Percentiles rank a stretch among this genome's conserved stretches.
Conservation (phyloP, 2,797 vertebrate species). For the Enteromius mattozi region DNA sequence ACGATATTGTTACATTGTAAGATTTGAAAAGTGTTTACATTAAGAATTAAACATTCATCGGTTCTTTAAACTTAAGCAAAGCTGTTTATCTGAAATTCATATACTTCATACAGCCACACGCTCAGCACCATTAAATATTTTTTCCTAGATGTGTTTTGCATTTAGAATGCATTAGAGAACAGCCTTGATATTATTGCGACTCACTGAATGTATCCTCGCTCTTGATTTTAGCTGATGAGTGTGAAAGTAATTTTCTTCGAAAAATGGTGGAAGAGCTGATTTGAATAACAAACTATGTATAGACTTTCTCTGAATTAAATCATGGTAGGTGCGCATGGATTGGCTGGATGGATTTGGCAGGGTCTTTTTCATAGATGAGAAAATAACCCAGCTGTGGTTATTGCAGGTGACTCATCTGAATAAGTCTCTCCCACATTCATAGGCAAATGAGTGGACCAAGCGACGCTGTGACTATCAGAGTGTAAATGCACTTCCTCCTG, state of each 20-base stretch:
- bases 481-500: slow-evolving; percentile 37
- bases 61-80: not conserved
- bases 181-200: not conserved
- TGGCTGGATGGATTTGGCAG: slow-evolving; percentile 36
- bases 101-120: not conserved
- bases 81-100: not conserved
- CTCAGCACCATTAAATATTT: not conserved
- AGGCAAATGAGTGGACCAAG: slow-evolving; percentile 55
- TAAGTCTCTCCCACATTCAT: slow-evolving; percentile 53
- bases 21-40: not conserved
- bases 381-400: slow-evolving; percentile 53
- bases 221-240: slow-evolving; percentile 30
- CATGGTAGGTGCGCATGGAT: slow-evolving; percentile 7
- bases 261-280: slow-evolving; percentile 48
- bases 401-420: slow-evolving; percentile 55
- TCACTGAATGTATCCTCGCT: slow-evolving; percentile 2
- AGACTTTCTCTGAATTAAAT: slow-evolving; percentile 27
- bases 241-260: slow-evolving; percentile 38
- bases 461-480: slow-evolving; percentile 19
- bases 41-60: not conserved
- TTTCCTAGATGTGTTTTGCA: slow-evolving; percentile 12
- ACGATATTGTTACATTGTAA: not conserved
- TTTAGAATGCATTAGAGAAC: slow-evolving; percentile 13
- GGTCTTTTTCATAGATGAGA: slow-evolving; percentile 42
- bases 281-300: slow-evolving; percentile 46